These are phyloP conservation scores for Lasioglossum vierecki DNA, from an alignment of 2,888 invertebrate genomes.

Conservation along the genomic window DNA sequence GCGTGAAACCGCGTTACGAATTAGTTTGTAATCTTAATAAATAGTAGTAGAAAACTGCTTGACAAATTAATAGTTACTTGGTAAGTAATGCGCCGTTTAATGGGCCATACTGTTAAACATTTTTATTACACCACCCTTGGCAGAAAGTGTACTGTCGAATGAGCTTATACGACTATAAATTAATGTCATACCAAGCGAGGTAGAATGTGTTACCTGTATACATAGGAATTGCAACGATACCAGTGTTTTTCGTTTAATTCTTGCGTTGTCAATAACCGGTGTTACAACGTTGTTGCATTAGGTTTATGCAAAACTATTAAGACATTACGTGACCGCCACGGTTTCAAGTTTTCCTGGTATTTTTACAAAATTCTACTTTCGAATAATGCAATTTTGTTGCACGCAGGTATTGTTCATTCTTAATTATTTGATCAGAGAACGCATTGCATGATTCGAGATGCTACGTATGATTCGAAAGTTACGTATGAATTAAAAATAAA, in stretches of 20 bases:
- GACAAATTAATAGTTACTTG: background rate
- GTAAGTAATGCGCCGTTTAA: background rate
- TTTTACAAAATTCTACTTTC: background rate
- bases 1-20: background rate
- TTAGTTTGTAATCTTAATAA: background rate
- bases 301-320: conserved; percentile 2
- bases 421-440: background rate
- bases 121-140: background rate
- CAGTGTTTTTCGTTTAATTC: background rate
- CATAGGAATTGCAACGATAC: background rate
- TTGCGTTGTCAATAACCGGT: background rate
- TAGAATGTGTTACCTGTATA: background rate
- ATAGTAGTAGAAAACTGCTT: background rate
- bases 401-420: background rate
- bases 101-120: background rate
- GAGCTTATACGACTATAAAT: background rate
- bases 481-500: conserved; percentile 30
- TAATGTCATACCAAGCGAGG: background rate
- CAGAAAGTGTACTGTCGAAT: background rate
- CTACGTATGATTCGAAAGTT: no score
- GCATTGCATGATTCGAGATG: no score
- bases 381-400: background rate
- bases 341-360: background rate
- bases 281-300: background rate
- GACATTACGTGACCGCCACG: background rate